phyloP scores from a whole-genome alignment of 2,113 vertebrate species.

The Hoplias malabaricus region DNA sequence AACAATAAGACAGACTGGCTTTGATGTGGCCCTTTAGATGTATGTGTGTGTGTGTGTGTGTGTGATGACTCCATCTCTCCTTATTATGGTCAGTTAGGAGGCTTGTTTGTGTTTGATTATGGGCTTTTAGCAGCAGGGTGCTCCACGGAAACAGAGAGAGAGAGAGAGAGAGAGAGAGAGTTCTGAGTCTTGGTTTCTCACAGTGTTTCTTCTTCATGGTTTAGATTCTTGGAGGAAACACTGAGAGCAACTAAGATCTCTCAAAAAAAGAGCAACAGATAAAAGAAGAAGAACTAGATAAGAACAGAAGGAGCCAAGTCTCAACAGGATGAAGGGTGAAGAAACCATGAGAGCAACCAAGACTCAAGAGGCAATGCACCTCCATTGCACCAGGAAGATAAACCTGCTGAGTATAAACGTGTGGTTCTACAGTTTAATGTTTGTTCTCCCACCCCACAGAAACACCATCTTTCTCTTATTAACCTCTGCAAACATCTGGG shows the following conservation, averaged over 20 bases:
- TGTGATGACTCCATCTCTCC: slow-evolving; percentile 55
- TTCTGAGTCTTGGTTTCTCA: no score
- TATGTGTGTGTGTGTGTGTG: slow-evolving; percentile 30
- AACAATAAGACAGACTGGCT: slow-evolving; percentile 60
- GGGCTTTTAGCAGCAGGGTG: slow-evolving; percentile 54
- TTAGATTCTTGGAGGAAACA: no score
- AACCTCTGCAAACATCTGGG: neutral
- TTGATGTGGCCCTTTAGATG: slow-evolving; percentile 53
- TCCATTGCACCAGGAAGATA: no score
- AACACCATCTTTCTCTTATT: slow-evolving; percentile 30
- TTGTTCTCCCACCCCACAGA: slow-evolving; percentile 12
- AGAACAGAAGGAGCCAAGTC: no score
- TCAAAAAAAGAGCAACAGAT: no score
- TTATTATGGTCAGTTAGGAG: neutral
- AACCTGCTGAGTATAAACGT: no score
- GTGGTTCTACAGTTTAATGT: slow-evolving; percentile 18
- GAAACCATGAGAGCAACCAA: no score
- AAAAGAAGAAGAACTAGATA: no score
- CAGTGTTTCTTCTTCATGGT: no score
- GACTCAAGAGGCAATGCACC: no score
- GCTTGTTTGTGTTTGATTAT: slow-evolving; percentile 58
- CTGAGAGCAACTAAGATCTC: no score
- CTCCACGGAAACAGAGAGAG: slow-evolving; percentile 21
- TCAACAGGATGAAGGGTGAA: no score
- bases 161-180: slow-evolving; percentile 7